Base-by-base conservation (phyloP, 2,888 invertebrate genomes). In the Morpho deidamia region DNA sequence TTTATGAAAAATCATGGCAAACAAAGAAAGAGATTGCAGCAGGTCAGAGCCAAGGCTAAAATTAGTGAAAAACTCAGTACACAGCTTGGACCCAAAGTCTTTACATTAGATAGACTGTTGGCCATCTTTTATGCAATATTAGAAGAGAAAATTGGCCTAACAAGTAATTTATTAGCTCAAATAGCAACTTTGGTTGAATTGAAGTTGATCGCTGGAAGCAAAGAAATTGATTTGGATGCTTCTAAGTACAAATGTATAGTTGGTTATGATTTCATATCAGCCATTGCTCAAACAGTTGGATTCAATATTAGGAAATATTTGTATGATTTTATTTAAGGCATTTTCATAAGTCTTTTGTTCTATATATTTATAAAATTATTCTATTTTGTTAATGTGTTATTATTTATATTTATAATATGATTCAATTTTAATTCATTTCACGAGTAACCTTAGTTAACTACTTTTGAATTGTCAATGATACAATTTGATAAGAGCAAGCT, bases 71-170 rank as follows among this genome's bases (percentile, higher is more conserved):
- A 87, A 70, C 79, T 94, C 58, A 93, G 92, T 59, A 94, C 93
- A 1, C 93, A 94, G 61, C 80, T 96, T 0, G 97, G 97, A 0
- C 97, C 97, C 0, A 96, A 96, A 76, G 90, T 93, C 0, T 97
- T 97, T 68, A 93, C 94, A 0, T 83, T 97, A 38, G 95, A 96
- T 71, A 91, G 97, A 34, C 85, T 97, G 64, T 78, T 97, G 53
- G 96, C 97, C 1, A 97, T 97, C 66, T 97, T 97, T 78, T 96
- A 96, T 74, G 94, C 96, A 1, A 96, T 98, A 71, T 86, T 96
- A 11, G 95, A 96, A 56, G 95, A 95, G 54, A 94, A 94, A 73
- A 94, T 96, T 33, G 94, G 95, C 12, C 91, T 97, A 11, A 96
- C 97, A 37, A 96, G 96, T 59, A 95, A 95, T 75, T 86, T 98